Conservation (phyloP, 23 tunicate genomes). For the Diplosoma virens region DNA sequence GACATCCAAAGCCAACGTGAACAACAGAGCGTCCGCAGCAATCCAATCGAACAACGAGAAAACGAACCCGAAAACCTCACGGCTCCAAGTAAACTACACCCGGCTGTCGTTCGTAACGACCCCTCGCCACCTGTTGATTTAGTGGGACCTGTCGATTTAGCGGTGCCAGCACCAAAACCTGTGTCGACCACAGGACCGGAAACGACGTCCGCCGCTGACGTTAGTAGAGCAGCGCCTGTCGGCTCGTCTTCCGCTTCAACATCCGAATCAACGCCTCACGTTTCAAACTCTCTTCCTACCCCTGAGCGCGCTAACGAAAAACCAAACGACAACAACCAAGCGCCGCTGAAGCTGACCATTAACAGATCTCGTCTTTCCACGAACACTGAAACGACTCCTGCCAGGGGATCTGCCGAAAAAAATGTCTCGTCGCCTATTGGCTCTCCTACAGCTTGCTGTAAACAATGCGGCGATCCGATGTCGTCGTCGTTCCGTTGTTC, state of each 20-base stretch:
- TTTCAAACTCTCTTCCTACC: too few relatives aligned
- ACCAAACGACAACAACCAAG: neutral
- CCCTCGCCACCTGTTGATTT: neutral
- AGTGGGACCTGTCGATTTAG: too few relatives aligned
- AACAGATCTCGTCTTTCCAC: slow-evolving; percentile 1
- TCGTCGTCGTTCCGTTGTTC: slow-evolving; percentile 61
- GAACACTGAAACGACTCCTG: neutral
- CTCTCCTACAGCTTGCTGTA: slow-evolving; percentile 35
- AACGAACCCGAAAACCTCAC: too few relatives aligned
- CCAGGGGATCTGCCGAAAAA: neutral
- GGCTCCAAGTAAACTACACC: neutral
- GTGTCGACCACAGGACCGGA: too few relatives aligned
- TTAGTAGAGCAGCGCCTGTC: too few relatives aligned
- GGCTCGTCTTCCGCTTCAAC: too few relatives aligned
- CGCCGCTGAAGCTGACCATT: slow-evolving; percentile 8
- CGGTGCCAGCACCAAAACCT: too few relatives aligned
- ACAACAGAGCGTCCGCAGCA: too few relatives aligned
- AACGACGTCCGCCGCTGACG: too few relatives aligned
- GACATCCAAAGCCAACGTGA: too few relatives aligned
- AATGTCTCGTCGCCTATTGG: slow-evolving; percentile 5
- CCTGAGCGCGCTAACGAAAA: neutral
- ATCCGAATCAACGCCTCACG: too few relatives aligned
- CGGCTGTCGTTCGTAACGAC: neutral
- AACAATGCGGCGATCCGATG: slow-evolving; percentile 68
- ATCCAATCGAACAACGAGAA: too few relatives aligned